Base-by-base conservation (phyloP, 2,888 invertebrate genomes). In the Melolontha melolontha region DNA sequence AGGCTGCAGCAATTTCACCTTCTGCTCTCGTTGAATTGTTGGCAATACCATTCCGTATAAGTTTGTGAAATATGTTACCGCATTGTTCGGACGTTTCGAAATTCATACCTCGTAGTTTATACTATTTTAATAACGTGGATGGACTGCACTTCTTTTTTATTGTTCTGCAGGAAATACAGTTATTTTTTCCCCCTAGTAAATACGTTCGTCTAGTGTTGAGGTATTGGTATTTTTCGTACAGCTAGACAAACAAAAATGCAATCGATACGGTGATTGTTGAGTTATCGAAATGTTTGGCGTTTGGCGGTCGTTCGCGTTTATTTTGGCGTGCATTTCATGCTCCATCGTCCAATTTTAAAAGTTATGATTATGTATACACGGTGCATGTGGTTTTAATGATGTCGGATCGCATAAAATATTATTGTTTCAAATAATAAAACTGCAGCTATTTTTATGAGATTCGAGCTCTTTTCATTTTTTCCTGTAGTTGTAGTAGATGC, bases 261-360 rank as follows among this genome's bases (percentile, higher is more conserved):
- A 51, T 51, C 51, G 51, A 51, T 51, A 51, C n/a, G 10, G 29
- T 12, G 29, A 51, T 51, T 51, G 51, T 51, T 27, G 29, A n/a
- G 51, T 51, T 51, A 51, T 51, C 5, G 51, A 51, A n/a, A 51
- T 51, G 8, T 51, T 51, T 51, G 51, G 29, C 51, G 51, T 27
- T 29, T 51, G 29, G 51, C 29, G 29, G 29, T 29, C 6, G 29
- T 7, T 1, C 50, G 49, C 50, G 12, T 27, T 27, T 51, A 51
- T 51, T 51, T 51, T n/a, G 8, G 12, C 29, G 29, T 12, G 12
- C 1, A 12, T 27, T 27, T 44, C 44, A 51, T 12, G 51, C 29
- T 22, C 11, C 22, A n/a, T 44, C 44, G 44, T 44, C 5, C 44
- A 44, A 44, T 44, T 44, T 44, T n/a, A 4, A 14, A n/a, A n/a